Base-by-base conservation (phyloP, 2,888 invertebrate genomes). In the Macaria liturata region DNA sequence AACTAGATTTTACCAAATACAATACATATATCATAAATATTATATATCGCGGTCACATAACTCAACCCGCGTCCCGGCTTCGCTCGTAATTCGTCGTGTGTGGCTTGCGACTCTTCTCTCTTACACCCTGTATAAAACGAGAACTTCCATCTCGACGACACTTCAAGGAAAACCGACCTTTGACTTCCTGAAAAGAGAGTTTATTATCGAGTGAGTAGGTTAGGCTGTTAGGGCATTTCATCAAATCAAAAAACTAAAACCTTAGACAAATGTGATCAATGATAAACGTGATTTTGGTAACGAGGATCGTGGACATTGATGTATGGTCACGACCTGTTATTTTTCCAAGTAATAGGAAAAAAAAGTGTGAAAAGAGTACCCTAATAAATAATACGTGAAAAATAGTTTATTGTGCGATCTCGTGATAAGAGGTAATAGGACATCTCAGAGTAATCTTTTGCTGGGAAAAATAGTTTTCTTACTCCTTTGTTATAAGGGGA, bases 211-310 rank as follows among this genome's bases (percentile, higher is more conserved):
- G 42, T 70, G 64, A 8, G 0, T 3, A 9, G 46, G 59, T 39
- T 6, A 8, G 34, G 49, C 9, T 67, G 62, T 74, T 84, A 74
- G 3, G 65, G 37, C 73, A 39, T 72, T 80, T 59, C 64, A n/a
- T 32, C 47, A 54, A 52, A 59, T 60, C 55, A 70, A 61, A 74
- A 74, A 81, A 74, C 76, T 83, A 85, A 86, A 85, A 83, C 85
- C 88, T 88, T 86, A 86, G 87, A 88, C 86, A 83, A 88, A 84
- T 85, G 90, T 89, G 89, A 90, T 90, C 85, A 88, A 90, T 88
- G 90, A 90, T 88, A 86, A 88, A 86, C 88, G 86, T 87, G 90
- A 88, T 89, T 91, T 90, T 72, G 83, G 90, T 90, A 91, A 91
- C 91, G 84, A 90, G 90, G 77, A 75, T 72, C 75, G 66, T 72